phyloP scores from a whole-genome alignment of 1,140 invertebrate species.

The fruit fly (Drosophila melanogaster) region Release_6_plus_ISO1_MT NC_004354.4:21218501-21219000 shows the following conservation, averaged over 20 bases:
- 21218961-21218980: too few species aligned
- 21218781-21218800: background rate
- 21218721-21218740: conserved; percentile 50
- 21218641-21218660: conserved; percentile 63
- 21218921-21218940: too few species aligned
- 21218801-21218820: background rate
- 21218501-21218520: conserved; percentile 22
- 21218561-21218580: conserved; percentile 64
- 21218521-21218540: conserved; percentile 28
- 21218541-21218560: conserved; percentile 22
- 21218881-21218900: too few species aligned
- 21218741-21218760: conserved; percentile 4
- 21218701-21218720: conserved; percentile 86
- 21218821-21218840: background rate
- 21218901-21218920: too few species aligned
- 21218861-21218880: too few species aligned
- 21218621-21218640: conserved; percentile 69
- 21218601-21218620: conserved; percentile 78
- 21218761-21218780: too few species aligned
- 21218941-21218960: too few species aligned
- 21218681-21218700: conserved; percentile 83
- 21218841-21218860: background rate
- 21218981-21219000: too few species aligned
- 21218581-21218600: conserved; percentile 46
- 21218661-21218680: conserved; percentile 53